Evolutionary conservation across 2,888 invertebrate species (phyloP), one percentile per base, ranked within the genome.

Genomic region (Cyclophora albipunctata): DNA sequence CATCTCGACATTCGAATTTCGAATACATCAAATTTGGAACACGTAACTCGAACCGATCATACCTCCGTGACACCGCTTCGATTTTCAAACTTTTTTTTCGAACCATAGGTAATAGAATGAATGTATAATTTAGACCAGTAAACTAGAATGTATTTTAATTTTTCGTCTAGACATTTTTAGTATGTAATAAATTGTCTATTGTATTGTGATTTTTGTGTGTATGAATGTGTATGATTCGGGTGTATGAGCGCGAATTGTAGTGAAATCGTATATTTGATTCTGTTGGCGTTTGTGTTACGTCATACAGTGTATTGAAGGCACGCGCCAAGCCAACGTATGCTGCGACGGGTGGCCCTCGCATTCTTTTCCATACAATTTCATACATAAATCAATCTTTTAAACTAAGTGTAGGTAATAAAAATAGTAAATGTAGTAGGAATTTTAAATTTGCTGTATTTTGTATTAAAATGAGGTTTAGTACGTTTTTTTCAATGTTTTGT

Each of bases 51-150:
- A 86, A 84, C 84, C 84, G 78, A 20, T 20, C 20, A 20, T 20
- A 20, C 20, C 20, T 20, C 20, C 20, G 20, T 20, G 20, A 69
- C 73, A 78, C 69, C 78, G 84, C 78, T 84, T 86, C 85, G 80
- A 83, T 86, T 87, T 86, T 85, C 86, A 85, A 85, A 85, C 84
- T 86, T 83, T 84, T 83, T 83, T 86, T 87, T 86, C 81, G 83
- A 79, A 20, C 20, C 20, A 20, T 20, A 20, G 20, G 20, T 85
- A 86, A 81, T 85, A 75, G 85, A 84, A 81, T 81, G 80, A 69
- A 79, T 80, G 82, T 81, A 80, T 78, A 67, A 69, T 69, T 48
- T 48, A 46, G 37, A 20, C 20, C 20, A 20, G 20, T 20, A 52
- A 52, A 51, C 42, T 51, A 47, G 51, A 66, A 73, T 72, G 46